Conservation (phyloP, 37 sponge, comb jelly and placozoan species). For the Cladorhizidae sp. region DNA sequence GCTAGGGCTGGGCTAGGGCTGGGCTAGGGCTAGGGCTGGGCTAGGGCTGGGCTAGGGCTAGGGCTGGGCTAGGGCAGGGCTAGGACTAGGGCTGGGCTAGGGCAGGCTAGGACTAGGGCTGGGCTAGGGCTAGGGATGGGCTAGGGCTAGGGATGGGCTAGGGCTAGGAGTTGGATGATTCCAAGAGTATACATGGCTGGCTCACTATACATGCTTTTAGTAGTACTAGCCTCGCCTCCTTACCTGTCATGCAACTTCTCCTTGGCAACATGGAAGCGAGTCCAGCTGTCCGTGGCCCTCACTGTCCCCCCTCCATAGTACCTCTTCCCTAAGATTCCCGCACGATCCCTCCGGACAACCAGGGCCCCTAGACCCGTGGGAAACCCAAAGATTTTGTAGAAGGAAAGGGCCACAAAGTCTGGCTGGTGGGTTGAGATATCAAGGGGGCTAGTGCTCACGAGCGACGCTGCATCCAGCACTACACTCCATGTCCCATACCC, state of each 20-base stretch:
- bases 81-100: no score
- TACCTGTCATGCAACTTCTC: conserved; percentile 76
- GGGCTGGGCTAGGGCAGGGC: no score
- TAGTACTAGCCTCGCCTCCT: not conserved
- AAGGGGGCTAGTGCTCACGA: conserved; percentile 70
- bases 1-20: no score
- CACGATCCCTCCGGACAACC: conserved; percentile 68
- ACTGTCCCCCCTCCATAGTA: conserved; percentile 97
- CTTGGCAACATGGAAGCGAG: conserved; percentile 47
- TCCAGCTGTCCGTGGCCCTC: conserved; percentile 53
- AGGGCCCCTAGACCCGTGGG: conserved; percentile 95
- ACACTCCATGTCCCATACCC: conserved; percentile 48
- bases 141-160: no score
- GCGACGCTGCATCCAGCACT: conserved; percentile 83
- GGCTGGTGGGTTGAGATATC: conserved; percentile 68
- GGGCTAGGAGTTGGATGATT: no score
- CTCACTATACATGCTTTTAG: no score
- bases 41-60: no score
- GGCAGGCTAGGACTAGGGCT: no score
- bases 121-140: no score
- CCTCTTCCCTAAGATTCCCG: conserved; percentile 34
- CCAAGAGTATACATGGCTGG: no score
- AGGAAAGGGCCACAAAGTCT: conserved; percentile 88
- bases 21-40: no score
- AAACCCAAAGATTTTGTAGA: conserved; percentile 97